These are phyloP conservation scores for Pluvianellus socialis DNA, from an alignment of 2,113 vertebrate genomes.

Conservation along the genomic window DNA sequence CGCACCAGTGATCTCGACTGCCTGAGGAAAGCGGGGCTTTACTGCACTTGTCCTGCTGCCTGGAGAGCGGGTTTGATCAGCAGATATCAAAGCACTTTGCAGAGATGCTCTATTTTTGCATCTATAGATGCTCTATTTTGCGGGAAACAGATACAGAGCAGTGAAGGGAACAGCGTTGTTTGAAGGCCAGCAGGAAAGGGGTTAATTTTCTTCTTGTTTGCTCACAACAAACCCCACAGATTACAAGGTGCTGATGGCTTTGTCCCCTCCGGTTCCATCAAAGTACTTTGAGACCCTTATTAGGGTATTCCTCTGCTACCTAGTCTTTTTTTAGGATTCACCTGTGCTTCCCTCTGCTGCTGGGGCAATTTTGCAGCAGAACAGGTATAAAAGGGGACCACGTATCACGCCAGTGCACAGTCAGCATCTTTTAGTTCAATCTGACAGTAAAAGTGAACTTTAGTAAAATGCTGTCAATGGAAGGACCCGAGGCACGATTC, in stretches of 20 bases:
- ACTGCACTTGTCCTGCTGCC: neutral
- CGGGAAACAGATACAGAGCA: neutral
- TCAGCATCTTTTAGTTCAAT: neutral
- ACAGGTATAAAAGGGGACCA: neutral
- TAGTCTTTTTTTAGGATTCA: neutral
- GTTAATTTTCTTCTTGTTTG: neutral
- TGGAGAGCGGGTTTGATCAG: neutral
- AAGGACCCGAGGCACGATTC: neutral
- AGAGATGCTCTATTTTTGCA: neutral
- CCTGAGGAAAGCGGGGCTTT: neutral
- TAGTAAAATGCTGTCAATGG: neutral
- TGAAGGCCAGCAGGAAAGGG: neutral
- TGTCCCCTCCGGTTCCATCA: neutral
- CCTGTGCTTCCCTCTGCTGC: neutral
- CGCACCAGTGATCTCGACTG: fast-evolving
- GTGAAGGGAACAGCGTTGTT: neutral
- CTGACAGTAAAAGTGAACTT: neutral
- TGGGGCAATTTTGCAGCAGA: neutral
- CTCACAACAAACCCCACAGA: neutral
- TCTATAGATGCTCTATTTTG: too few relatives aligned
- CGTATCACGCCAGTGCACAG: fast-evolving
- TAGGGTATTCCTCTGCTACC: fast-evolving
- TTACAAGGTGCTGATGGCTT: neutral
- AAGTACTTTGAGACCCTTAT: neutral
- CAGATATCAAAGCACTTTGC: neutral